Base-by-base conservation (phyloP, 2,113 vertebrate species). In the Periophthalmodon schlosseri region DNA sequence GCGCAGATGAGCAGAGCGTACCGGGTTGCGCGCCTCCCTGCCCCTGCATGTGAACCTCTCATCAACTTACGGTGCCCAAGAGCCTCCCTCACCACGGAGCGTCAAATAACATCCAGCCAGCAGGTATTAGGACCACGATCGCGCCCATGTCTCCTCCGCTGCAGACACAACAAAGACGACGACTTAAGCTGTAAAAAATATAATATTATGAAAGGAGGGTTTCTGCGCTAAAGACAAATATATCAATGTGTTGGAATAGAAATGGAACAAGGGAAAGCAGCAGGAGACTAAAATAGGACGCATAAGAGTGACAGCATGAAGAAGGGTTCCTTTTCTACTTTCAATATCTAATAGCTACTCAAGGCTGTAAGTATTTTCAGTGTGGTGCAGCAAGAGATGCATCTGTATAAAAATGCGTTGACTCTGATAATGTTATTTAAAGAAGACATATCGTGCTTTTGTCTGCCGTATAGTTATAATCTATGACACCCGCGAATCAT, bases 21-120 rank as follows among this genome's bases (percentile, higher is more conserved):
- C 20, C 23, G 49, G 73, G 4, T 72, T 52, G 18, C 0, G 28
- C 33, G 18, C 49, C 63, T 75, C 18, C 83, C 81, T 90, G 86
- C 84, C 72, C 0, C 23, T 69, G 71, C 75, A 69, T 63, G 39
- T 57, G 16, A 65, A 74, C 50, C 10, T 2, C 54, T 89, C 72
- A 91, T 88, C 78, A 81, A 23, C 12, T 50, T 0, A 60, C 2
- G 2, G 46, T 1, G 0, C 44, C 63, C 56, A 18, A 12, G 24
- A 77, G 76, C 24, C 4, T 8, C 36, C 52, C 57, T 46, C 4
- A 24, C 63, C 65, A 60, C 20, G 75, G 74, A 58, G 72, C 75
- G 56, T 64, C 7, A 76, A 73, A 57, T 0, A 60, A 77, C 72
- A 49, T 52, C 28, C 56, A 74, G 69, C 68, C 77, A 23, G 70